Base-by-base conservation (phyloP, 64 coral and sea anemone genomes). In the Montipora sp. region DNA sequence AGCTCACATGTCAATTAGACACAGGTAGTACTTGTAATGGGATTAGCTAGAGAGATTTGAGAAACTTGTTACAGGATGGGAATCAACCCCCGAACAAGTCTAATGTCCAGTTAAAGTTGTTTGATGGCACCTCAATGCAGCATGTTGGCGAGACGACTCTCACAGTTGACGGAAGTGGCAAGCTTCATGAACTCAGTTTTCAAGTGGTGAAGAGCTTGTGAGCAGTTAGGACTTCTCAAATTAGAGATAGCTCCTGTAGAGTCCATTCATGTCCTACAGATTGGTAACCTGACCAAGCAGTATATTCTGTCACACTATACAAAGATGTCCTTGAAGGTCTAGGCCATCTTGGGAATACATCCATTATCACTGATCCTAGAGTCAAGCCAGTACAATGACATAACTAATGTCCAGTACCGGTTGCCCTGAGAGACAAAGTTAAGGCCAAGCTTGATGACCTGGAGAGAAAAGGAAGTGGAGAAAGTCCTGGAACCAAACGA, bases 1-100 rank as follows among this genome's bases (percentile, higher is more conserved):
- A 92, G 83, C 43, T 84, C 2, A 68, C 71, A 21, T 93, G 91
- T 75, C 91, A 93, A 18, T 77, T 93, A 7, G 82, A 93, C 83
- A 88, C 63, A 16, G 91, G 91, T 73, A 75, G 76, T 77, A 80
- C 91, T 49, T 80, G 84, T 47, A 92, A 78, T 66, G 75, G 78
- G 68, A 59, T 87, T 15, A 59, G 81, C 13, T 84, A 61, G 51
- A 73, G 14, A 86, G 55, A 78, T 86, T 57, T 92, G 57, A 44
- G 67, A 77, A 51, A 18, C 9, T 58, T 86, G 9, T 91, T 83
- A 71, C 79, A 83, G 55, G 66, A 63, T 43, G 79, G 27, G n/a
- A 77, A 83, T n/a, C 89, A 70, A 19, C 73, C 81, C 13, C 15
- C 59, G 59, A 2, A 51, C 47, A 84, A 86, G 44, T 75, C 48